These are phyloP conservation scores for Clarias gariepinus DNA, from an alignment of 2,113 vertebrate genomes.

Conservation along the genomic window DNA sequence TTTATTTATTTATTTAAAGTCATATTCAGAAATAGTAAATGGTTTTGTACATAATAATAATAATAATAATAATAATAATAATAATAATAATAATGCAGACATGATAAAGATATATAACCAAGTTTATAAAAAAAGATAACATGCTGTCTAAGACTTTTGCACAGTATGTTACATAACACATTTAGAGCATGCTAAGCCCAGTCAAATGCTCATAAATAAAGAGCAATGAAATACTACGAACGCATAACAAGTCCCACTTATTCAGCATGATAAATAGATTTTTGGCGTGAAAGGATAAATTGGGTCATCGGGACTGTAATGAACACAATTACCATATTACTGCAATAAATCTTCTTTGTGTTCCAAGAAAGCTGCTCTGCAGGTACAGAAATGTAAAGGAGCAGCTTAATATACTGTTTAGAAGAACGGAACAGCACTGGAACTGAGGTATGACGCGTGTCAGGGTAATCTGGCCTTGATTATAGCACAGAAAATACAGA, in stretches of 20 bases:
- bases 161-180: not conserved
- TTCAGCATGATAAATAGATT: constrained; percentile 46
- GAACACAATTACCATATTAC: constrained; percentile 52
- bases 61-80: too few species aligned
- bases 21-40: too few species aligned
- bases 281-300: constrained; percentile 36
- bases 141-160: too few species aligned
- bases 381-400: constrained; percentile 9
- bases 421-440: not conserved
- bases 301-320: constrained; percentile 46
- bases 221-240: constrained; percentile 52
- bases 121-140: too few species aligned
- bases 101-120: too few species aligned
- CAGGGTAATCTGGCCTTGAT: constrained; percentile 1
- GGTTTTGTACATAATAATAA: too few species aligned
- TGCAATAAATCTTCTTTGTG: constrained; percentile 44
- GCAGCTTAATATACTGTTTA: not conserved
- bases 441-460: constrained; percentile 2
- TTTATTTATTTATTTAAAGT: too few species aligned
- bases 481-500: not conserved
- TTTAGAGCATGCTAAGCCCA: not conserved
- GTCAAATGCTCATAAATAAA: constrained; percentile 42
- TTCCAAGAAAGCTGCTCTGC: not conserved
- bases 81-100: too few species aligned
- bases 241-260: constrained; percentile 33